A percentile compares a stretch with the other conserved stretches of the same genome.
Conservation (phyloP, 2,797 vertebrate species). For the Falco columbarius region DNA sequence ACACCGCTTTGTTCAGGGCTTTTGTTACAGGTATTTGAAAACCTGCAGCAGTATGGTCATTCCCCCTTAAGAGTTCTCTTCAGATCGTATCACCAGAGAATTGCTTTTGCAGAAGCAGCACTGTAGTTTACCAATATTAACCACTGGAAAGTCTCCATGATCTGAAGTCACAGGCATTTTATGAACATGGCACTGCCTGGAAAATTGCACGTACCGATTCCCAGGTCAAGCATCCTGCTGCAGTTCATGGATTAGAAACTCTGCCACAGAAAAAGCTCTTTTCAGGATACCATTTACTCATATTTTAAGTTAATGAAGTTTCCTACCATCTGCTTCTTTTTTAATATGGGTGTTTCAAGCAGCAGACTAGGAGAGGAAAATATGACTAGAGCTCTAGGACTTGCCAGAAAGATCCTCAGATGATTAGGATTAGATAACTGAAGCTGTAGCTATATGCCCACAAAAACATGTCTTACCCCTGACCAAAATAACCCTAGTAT, state of each 20-base stretch:
- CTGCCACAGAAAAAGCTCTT: background rate
- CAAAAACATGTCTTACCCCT: background rate
- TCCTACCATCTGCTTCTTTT: constrained; percentile 23
- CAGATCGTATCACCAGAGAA: background rate
- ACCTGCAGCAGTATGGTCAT: background rate
- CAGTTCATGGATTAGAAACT: background rate
- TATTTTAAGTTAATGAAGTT: background rate
- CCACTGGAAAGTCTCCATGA: background rate
- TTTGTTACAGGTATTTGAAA: constrained; percentile 13
- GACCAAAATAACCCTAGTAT: background rate
- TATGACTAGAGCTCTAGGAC: background rate
- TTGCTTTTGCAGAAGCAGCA: background rate
- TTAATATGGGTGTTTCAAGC: background rate
- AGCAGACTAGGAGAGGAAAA: background rate
- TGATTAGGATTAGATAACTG: background rate
- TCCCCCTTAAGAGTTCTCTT: background rate
- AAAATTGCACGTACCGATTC: background rate
- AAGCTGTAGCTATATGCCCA: background rate
- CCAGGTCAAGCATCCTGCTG: background rate
- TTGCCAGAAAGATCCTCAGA: background rate
- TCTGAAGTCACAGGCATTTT: background rate
- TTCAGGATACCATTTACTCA: background rate
- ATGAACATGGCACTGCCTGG: background rate
- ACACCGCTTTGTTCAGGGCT: background rate
- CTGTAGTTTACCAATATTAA: background rate